Base-by-base conservation (phyloP, 2,113 vertebrate genomes). In the Urocynchramus pylzowi region DNA sequence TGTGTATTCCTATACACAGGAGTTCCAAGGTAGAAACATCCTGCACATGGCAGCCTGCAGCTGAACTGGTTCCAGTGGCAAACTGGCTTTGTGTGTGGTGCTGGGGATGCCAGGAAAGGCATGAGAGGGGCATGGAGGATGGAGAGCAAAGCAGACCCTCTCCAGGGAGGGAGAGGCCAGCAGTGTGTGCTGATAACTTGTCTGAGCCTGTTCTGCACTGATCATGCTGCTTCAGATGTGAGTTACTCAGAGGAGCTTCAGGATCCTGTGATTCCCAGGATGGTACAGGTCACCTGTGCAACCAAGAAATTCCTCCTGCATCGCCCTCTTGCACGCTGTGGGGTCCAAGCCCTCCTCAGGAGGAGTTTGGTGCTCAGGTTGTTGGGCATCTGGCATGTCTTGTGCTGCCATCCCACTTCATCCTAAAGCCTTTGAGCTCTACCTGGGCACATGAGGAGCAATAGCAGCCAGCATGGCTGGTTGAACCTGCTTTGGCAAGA, bases 331-430 rank as follows among this genome's bases (percentile, higher is more conserved):
- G 45, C 49, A 37, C 1, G 3, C 31, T 2, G 2, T 33, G 53
- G 37, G 41, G 28, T 71, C 49, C 4, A 6, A 57, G 61, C 27
- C 42, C 23, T 64, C 1, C 1, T 52, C 41, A 31, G 63, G 45
- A 82, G 37, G 31, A 85, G 44, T 61, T 71, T 0, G 2, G 13
- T 0, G 3, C 64, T 76, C 41, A 23, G 71, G 41, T 35, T 69
- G 3, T 68, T 53, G 31, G n/a, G n/a, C 7, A 23, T 45, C 21
- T 0, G 1, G 26, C 45, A 17, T 3, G 6, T 41, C 47, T 69
- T 0, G 0, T 2, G 1, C 61, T 60, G 49, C 57, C 0, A 6
- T 70, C 53, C 33, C 16, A 11, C 22, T 3, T 2, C 20, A 31
- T 69, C 49, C 49, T 33, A 45, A 64, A 53, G 45, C 2, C 1